Evolutionary conservation across 2,888 invertebrate genomes (phyloP).

Genomic region (Aspidapion aeneum): DNA sequence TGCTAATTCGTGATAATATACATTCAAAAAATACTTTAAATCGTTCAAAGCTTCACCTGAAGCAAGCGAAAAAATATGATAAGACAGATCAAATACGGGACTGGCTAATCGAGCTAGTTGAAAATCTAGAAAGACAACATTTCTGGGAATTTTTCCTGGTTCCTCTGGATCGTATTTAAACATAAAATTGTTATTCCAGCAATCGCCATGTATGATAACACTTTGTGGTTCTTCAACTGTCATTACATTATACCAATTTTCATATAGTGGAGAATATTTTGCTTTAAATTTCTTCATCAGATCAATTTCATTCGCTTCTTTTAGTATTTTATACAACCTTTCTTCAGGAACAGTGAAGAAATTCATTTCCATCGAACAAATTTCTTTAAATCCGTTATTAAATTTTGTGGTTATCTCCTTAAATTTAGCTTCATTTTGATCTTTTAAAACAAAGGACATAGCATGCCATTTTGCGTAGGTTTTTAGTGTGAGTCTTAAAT

Average conservation of each 20-base stretch:
- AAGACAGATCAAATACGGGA: constrained; percentile 36
- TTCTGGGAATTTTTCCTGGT: neutral
- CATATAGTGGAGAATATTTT: neutral
- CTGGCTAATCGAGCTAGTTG: constrained; percentile 30
- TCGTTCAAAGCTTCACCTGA: constrained; percentile 30
- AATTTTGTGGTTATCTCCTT: neutral
- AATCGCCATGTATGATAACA: constrained; percentile 1
- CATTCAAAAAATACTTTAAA: constrained; percentile 32
- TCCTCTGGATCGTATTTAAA: neutral
- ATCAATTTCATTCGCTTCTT: neutral
- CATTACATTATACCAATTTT: neutral
- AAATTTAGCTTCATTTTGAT: neutral
- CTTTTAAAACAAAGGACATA: neutral
- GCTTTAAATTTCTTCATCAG: neutral
- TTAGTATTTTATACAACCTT: neutral
- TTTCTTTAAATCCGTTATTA: too few relatives aligned
- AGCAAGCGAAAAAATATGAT: constrained; percentile 36
- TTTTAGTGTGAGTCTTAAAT: neutral
- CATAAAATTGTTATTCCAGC: constrained; percentile 1
- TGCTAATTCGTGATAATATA: constrained; percentile 37
- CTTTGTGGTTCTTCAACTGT: neutral
- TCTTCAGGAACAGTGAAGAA: neutral
- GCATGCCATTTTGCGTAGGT: neutral
- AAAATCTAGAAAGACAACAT: constrained; percentile 33
- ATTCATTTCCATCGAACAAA: too few relatives aligned